Conservation (phyloP, 2,797 vertebrate genomes). For the Myripristis jacobus region DNA sequence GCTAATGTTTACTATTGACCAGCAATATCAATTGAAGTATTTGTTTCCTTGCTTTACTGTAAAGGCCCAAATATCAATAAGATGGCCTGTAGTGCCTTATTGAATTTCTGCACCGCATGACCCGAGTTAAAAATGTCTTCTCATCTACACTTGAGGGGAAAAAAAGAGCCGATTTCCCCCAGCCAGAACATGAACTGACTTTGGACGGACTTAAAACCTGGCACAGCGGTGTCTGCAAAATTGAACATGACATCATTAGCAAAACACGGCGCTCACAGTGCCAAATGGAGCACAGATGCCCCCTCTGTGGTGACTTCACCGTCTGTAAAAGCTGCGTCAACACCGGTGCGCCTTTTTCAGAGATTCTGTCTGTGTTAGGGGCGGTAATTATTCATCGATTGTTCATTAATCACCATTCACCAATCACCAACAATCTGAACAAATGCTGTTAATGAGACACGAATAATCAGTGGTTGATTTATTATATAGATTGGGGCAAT, state of each 20-base stretch:
- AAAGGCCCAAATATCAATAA: constrained; percentile 23
- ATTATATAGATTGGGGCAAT: too few species aligned
- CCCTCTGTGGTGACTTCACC: constrained; percentile 55
- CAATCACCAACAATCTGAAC: too few species aligned
- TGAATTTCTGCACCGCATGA: constrained; percentile 1
- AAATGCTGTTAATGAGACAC: too few species aligned
- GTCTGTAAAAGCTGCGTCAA: constrained; percentile 1
- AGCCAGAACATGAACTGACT: constrained; percentile 23
- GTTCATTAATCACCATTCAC: too few species aligned
- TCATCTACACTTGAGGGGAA: background rate
- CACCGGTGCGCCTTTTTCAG: too few species aligned
- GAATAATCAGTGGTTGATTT: too few species aligned
- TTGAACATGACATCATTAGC: constrained; percentile 71
- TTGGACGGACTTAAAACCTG: constrained; percentile 44
- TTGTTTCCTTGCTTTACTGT: constrained; percentile 19
- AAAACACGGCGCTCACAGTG: constrained; percentile 29
- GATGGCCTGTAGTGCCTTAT: background rate
- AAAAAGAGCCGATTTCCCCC: constrained; percentile 29
- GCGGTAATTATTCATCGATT: too few species aligned
- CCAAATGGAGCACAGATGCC: constrained; percentile 59
- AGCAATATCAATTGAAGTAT: background rate
- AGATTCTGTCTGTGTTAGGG: constrained; percentile 7
- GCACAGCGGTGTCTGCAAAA: constrained; percentile 34
- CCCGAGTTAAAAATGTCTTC: constrained; percentile 19
- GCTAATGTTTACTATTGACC: background rate